Conservation (phyloP, 1,140 invertebrate species). For the Heliconius hewitsoni region DNA sequence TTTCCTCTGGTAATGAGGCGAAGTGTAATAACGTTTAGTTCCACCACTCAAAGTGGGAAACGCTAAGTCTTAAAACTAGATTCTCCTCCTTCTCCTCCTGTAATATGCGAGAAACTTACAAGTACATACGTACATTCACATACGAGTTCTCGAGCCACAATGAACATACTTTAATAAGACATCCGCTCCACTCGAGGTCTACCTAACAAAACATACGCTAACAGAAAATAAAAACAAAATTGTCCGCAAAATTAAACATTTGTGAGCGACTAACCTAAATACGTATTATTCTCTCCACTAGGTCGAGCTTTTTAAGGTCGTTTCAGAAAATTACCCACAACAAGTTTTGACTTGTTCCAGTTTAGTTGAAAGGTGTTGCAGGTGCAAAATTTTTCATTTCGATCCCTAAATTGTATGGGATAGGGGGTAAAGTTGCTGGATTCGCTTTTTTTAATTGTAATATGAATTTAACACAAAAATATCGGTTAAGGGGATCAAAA, state of each 20-base stretch:
- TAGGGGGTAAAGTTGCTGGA: neutral
- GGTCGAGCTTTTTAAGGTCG: slow-evolving; percentile 31
- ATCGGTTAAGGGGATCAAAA: neutral
- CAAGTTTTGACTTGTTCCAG: slow-evolving; percentile 33
- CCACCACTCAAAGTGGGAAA: too few species aligned
- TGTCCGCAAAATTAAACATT: slow-evolving; percentile 26
- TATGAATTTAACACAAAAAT: neutral
- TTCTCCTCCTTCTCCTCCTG: too few species aligned
- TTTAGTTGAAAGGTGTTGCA: slow-evolving; percentile 28
- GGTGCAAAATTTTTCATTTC: slow-evolving; percentile 15
- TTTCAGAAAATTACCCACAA: slow-evolving; percentile 40
- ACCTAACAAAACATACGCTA: neutral
- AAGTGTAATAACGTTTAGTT: too few species aligned
- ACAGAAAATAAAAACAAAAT: slow-evolving; percentile 4
- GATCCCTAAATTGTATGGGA: slow-evolving; percentile 26
- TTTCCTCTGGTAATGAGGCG: too few species aligned
- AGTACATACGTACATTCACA: too few species aligned
- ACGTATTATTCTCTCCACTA: slow-evolving; percentile 28
- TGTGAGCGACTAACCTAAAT: slow-evolving; percentile 34
- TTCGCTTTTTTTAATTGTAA: neutral
- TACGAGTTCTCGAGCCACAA: neutral
- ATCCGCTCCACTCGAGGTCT: neutral
- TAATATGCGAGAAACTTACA: too few species aligned
- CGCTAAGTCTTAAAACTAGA: too few species aligned
- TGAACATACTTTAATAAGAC: neutral